Evolutionary conservation across 1,140 invertebrate genomes (phyloP).

Genomic region (Medauroidea extradentata): DNA sequence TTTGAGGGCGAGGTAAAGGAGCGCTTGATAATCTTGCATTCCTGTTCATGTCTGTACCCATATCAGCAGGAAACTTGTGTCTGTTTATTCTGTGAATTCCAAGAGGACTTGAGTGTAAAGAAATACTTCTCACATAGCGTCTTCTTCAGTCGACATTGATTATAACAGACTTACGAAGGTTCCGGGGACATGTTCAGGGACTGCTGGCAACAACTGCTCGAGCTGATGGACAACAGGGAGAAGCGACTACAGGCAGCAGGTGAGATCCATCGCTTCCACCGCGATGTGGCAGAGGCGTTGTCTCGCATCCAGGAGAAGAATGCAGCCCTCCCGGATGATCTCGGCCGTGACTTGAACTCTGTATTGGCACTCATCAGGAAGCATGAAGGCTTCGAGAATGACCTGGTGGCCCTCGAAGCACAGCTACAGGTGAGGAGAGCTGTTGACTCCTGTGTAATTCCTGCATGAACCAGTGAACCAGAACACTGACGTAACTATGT

Average conservation of each 20-base stretch:
- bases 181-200: slow-evolving; percentile 47
- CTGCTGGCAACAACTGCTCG: slow-evolving; percentile 83
- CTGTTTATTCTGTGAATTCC: too few species aligned
- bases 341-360: slow-evolving; percentile 84
- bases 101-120: too few species aligned
- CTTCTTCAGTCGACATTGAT: too few species aligned
- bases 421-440: slow-evolving; percentile 74
- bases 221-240: slow-evolving; percentile 80
- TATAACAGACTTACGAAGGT: too few species aligned
- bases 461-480: too few species aligned
- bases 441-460: too few species aligned
- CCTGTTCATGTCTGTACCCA: too few species aligned
- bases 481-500: too few species aligned
- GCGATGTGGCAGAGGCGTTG: slow-evolving; percentile 90
- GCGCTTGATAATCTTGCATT: too few species aligned
- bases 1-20: too few species aligned
- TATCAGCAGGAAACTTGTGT: too few species aligned
- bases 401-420: slow-evolving; percentile 88
- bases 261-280: slow-evolving; percentile 94
- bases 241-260: slow-evolving; percentile 85
- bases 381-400: slow-evolving; percentile 94
- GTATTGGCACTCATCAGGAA: slow-evolving; percentile 76
- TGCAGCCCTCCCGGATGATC: slow-evolving; percentile 74
- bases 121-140: too few species aligned
- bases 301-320: slow-evolving; percentile 84